Evolutionary conservation across 2,888 invertebrate species (phyloP).

Genomic region (Galerucella calmariensis): DNA sequence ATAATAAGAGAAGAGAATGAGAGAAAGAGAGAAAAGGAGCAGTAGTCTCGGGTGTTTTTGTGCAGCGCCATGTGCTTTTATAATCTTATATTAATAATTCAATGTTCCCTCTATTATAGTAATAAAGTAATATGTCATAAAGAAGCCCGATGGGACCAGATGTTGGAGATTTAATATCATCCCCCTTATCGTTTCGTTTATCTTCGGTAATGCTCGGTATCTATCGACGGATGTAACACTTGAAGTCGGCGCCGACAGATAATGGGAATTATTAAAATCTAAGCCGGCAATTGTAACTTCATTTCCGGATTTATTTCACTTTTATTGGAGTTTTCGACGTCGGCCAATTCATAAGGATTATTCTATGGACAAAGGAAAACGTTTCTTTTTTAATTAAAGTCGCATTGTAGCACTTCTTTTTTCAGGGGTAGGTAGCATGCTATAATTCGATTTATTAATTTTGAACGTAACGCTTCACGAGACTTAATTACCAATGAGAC

Average conservation of each 20-base stretch:
- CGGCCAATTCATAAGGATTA: slow-evolving; percentile 22
- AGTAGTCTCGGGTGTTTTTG: slow-evolving; percentile 45
- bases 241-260: slow-evolving; percentile 50
- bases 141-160: slow-evolving; percentile 63
- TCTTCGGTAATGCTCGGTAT: slow-evolving; percentile 43
- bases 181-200: slow-evolving; percentile 45
- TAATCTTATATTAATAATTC: slow-evolving; percentile 67
- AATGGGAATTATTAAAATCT: slow-evolving; percentile 52
- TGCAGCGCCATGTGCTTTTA: slow-evolving; percentile 57
- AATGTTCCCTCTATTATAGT: slow-evolving; percentile 66
- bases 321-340: slow-evolving; percentile 35
- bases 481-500: no score
- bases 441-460: no score
- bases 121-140: slow-evolving; percentile 67
- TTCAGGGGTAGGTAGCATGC: neutral
- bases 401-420: neutral
- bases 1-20: slow-evolving; percentile 36
- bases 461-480: no score
- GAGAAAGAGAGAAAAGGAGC: slow-evolving; percentile 19
- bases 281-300: slow-evolving; percentile 49
- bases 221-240: slow-evolving; percentile 45
- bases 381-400: slow-evolving; percentile 17
- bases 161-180: slow-evolving; percentile 65
- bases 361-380: slow-evolving; percentile 1
- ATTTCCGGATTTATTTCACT: slow-evolving; percentile 49